Evolutionary conservation across 1,140 invertebrate species (phyloP).

Genomic region (Ruditapes philippinarum): DNA sequence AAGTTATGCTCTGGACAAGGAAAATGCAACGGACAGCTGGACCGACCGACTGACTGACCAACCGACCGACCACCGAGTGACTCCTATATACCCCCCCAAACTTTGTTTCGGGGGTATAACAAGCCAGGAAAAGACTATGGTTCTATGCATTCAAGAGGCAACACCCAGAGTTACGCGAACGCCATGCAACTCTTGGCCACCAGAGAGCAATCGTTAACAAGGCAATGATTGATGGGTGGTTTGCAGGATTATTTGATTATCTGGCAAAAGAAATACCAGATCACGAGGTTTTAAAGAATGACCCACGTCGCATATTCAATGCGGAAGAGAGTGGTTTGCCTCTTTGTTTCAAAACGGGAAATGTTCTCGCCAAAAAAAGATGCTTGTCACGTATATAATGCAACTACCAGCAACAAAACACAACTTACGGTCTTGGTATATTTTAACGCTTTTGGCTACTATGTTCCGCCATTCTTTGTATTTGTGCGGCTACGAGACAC

Average conservation of each 20-base stretch:
- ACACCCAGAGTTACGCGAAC: no score
- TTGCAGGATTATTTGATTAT: background rate
- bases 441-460: background rate
- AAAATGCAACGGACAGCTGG: no score
- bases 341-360: background rate
- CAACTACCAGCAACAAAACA: background rate
- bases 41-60: no score
- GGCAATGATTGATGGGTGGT: no score
- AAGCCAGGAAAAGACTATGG: no score
- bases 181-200: no score
- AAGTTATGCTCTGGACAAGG: no score
- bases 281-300: background rate
- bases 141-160: no score
- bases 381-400: slow-evolving; percentile 16
- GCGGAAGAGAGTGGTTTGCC: background rate
- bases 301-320: background rate
- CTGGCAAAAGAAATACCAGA: background rate
- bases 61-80: no score
- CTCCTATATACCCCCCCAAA: no score
- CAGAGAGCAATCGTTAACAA: no score
- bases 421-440: background rate
- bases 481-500: background rate
- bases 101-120: no score
- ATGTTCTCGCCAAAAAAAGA: background rate
- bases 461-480: background rate